Base-by-base conservation (phyloP, 2,888 invertebrate species). In the Leptinotarsa tumamoca region DNA sequence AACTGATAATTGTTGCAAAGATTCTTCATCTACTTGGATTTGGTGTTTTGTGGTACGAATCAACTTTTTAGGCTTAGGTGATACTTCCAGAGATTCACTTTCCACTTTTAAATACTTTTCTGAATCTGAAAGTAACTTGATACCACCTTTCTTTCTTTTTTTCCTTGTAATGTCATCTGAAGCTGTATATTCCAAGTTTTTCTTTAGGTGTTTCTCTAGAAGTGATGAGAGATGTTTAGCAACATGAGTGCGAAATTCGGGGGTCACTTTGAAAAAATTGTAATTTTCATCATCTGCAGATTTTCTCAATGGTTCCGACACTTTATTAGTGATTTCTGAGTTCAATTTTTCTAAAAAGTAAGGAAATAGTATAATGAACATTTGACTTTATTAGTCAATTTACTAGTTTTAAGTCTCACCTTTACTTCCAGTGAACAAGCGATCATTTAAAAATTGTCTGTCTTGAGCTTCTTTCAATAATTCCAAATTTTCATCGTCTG, bases 201-300 rank as follows among this genome's bases (percentile, higher is more conserved):
- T 89, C 52, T 78, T 79, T 10, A 78, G 73, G 67, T 83, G 81
- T 51, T 74, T 67, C 72, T 89, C 87, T 56, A 92, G 89, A 51
- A 91, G 85, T 23, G 86, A 87, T 2, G 91, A 89, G 63, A 92
- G 84, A 85, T 90, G 90, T 63, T 88, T 89, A 13, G 90, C 90
- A 70, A 92, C 90, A 75, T 86, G 87, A 54, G 87, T 89, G 82
- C 90, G 91, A 86, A 91, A 88, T 80, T 90, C 89, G 21, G 89
- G 88, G 4, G 91, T 90, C 2, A 91, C 90, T 82, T 89, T 82
- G n/a, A 87, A 89, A 1, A 90, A 87, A 84, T 91, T 91, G 81
- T 90, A 91, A 79, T 91, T 90, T 56, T 89, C 88, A 13, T 90
- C 86, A 77, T 87, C 88, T 43, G 79, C 78, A 5, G 71, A 56